Evolutionary conservation across 2,797 vertebrate species (phyloP).

Genomic region (Gallirallus australis): DNA sequence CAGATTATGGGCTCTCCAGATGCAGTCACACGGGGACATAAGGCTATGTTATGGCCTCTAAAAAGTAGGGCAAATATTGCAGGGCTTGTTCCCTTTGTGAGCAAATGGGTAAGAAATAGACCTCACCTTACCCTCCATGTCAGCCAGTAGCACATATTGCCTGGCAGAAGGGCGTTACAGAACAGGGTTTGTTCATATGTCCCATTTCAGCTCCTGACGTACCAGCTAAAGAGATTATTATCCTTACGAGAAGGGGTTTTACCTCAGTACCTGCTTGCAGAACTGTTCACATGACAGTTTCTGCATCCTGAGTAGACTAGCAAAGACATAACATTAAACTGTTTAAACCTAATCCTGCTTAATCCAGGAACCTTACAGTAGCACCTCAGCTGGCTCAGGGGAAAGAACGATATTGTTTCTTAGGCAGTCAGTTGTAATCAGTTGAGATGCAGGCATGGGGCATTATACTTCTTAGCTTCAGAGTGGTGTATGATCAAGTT

Average conservation of each 20-base stretch:
- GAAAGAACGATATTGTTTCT: background rate
- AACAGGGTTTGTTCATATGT: background rate
- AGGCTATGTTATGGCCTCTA: background rate
- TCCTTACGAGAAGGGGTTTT: background rate
- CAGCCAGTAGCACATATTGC: background rate
- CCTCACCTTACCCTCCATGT: background rate
- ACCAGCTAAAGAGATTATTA: conserved; percentile 26
- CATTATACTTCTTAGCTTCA: background rate
- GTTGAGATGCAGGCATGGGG: background rate
- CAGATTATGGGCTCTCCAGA: background rate
- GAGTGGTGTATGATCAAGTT: background rate
- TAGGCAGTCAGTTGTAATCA: background rate
- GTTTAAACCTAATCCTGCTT: background rate
- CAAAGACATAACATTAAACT: background rate
- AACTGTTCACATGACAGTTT: background rate
- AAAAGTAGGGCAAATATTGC: background rate
- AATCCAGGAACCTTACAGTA: background rate
- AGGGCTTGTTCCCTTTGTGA: background rate
- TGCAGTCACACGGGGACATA: background rate
- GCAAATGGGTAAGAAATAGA: background rate
- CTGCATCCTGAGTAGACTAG: background rate
- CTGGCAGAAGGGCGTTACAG: background rate
- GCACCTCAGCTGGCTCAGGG: background rate
- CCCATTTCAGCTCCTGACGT: conserved; percentile 1
- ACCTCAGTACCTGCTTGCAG: background rate